Conservation (phyloP, 1,140 invertebrate genomes). For the Ips nitidus region DNA sequence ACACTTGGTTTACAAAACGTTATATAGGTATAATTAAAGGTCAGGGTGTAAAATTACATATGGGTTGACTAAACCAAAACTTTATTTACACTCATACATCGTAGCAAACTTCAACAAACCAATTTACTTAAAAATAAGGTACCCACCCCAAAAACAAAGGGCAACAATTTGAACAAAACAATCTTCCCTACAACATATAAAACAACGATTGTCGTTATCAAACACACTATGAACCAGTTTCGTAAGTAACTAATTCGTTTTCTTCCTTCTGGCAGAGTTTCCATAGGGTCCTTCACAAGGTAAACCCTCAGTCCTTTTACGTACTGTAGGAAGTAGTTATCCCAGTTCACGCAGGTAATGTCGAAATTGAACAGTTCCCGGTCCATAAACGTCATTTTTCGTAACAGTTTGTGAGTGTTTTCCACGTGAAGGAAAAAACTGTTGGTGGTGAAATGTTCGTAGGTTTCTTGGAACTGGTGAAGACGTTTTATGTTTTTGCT, state of each 20-base stretch:
- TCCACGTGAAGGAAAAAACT: slow-evolving; percentile 72
- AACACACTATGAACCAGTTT: slow-evolving; percentile 13
- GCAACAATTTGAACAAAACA: slow-evolving; percentile 30
- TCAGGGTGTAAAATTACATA: too few relatives aligned
- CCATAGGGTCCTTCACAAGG: slow-evolving; percentile 61
- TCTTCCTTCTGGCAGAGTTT: slow-evolving; percentile 49
- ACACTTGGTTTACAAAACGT: too few relatives aligned
- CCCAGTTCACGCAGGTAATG: slow-evolving; percentile 61
- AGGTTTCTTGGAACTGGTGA: slow-evolving; percentile 66
- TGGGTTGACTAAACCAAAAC: too few relatives aligned
- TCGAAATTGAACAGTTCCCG: slow-evolving; percentile 62
- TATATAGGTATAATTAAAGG: too few relatives aligned
- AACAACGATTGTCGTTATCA: slow-evolving; percentile 10
- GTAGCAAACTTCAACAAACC: too few relatives aligned
- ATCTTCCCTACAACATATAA: slow-evolving; percentile 31
- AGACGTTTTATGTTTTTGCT: slow-evolving; percentile 63
- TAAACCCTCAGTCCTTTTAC: slow-evolving; percentile 60
- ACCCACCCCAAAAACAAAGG: slow-evolving; percentile 9
- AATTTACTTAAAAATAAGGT: too few relatives aligned
- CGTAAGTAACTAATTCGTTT: slow-evolving; percentile 25
- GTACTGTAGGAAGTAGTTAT: slow-evolving; percentile 60
- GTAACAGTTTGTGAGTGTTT: slow-evolving; percentile 65
- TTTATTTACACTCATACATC: too few relatives aligned
- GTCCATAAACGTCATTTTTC: slow-evolving; percentile 62
- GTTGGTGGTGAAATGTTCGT: slow-evolving; percentile 70